A percentile compares a stretch with the other conserved stretches of the same genome.
Conservation (phyloP, 1,140 invertebrate genomes). For the Dolichoris vasculosae region DNA sequence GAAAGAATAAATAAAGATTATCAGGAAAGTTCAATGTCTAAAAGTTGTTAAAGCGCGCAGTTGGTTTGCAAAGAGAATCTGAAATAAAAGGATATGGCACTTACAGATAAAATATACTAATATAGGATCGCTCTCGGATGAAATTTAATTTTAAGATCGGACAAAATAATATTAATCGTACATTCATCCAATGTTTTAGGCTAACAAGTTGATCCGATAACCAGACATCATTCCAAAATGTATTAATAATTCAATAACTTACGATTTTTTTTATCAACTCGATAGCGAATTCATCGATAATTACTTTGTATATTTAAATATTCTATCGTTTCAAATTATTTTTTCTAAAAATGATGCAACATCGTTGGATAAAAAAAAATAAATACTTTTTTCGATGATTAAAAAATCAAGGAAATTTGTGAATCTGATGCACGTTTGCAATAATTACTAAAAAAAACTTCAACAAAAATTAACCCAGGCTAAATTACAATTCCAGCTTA, state of each 20-base stretch:
- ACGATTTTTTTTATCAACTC: neutral
- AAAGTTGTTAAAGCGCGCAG: neutral
- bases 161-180: neutral
- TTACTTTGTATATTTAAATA: too few relatives aligned
- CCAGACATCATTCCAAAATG: neutral
- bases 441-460: too few relatives aligned
- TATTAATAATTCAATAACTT: neutral
- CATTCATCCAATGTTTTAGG: neutral
- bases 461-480: too few relatives aligned
- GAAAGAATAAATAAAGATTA: neutral
- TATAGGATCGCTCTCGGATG: neutral
- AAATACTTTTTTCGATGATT: too few relatives aligned
- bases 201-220: neutral
- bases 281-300: too few relatives aligned
- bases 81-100: neutral
- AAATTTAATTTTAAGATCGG: neutral
- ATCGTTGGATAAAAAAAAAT: too few relatives aligned
- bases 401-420: too few relatives aligned
- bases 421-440: too few relatives aligned
- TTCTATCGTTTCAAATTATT: too few relatives aligned
- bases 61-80: neutral
- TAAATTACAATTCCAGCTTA: too few relatives aligned
- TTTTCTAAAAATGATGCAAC: too few relatives aligned
- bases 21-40: neutral
- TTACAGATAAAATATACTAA: neutral